Base-by-base conservation (phyloP, 2,888 invertebrate genomes). In the Melinaea menophilus region DNA sequence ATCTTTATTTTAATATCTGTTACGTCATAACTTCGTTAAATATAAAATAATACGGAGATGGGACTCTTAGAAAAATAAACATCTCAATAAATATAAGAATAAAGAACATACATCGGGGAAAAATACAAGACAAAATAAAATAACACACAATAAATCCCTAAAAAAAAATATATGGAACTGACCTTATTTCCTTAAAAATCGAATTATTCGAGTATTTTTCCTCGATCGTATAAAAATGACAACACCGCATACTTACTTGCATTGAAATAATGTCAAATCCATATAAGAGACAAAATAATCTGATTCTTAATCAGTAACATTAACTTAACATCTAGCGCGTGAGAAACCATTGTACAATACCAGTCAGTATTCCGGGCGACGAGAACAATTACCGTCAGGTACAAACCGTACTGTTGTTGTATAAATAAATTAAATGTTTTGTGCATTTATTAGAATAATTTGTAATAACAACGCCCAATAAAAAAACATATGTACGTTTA, bases 1-100 rank as follows among this genome's bases (percentile, higher is more conserved):
- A 85, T 84, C 78, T 83, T 84, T 84, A 83, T 83, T 85, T 78
- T 83, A 79, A 80, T 80, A 73, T 77, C 75, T 80, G 81, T 81
- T 73, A 74, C 72, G 79, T 79, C 75, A 80, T 83, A 81, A 85
- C 84, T 75, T 80, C 79, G 74, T 80, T 78, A 79, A 78, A 81
- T 81, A 84, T 78, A 77, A 79, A 79, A 79, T 77, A 76, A 83
- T 82, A 80, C 75, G 80, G 78, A 79, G 79, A 74, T 72, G 76
- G 83, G 79, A 80, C 79, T 76, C 79, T 77, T 85, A 87, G 73
- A 88, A 88, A 88, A 88, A 89, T 90, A 89, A 90, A 88, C 85
- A 86, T 88, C 85, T 84, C 76, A 87, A 88, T 88, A 87, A 88
- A 87, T 85, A 87, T 79, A 79, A 75, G 78, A 73, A 71, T 65